Percentiles rank a stretch among this genome's conserved stretches.
Conservation (phyloP, 2,797 vertebrate genomes). For the Phrynocephalus vlangalii region DNA sequence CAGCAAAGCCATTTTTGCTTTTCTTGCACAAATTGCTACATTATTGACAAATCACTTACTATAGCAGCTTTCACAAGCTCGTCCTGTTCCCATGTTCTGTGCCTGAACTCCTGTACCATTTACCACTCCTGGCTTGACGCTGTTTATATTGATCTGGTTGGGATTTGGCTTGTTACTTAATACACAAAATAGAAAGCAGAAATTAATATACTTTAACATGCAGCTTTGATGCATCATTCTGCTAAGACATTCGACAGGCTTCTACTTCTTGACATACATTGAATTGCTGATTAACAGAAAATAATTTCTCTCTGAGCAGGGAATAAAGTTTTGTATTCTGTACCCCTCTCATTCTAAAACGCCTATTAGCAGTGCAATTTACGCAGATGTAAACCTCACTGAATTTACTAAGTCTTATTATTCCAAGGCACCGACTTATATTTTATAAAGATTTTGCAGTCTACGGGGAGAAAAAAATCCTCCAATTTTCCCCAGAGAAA, state of each 20-base stretch:
- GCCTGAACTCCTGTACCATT: constrained; percentile 87
- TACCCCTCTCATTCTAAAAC: neutral
- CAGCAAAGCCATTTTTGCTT: neutral
- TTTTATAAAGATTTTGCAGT: too few species aligned
- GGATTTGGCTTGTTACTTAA: constrained; percentile 97
- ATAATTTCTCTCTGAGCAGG: constrained; percentile 27
- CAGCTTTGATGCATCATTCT: neutral
- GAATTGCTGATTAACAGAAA: neutral
- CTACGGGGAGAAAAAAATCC: too few species aligned
- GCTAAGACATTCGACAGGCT: neutral
- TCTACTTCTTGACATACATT: neutral
- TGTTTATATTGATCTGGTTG: constrained; percentile 94
- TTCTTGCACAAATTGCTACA: neutral
- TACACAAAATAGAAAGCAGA: constrained; percentile 62
- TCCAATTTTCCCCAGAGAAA: too few species aligned
- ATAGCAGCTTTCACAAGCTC: constrained; percentile 98
- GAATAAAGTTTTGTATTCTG: constrained; percentile 3
- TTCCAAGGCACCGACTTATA: neutral
- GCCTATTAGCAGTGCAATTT: neutral
- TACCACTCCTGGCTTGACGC: constrained; percentile 89
- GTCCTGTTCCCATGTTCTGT: constrained; percentile 85
- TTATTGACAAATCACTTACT: constrained; percentile 83
- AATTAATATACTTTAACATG: constrained; percentile 42
- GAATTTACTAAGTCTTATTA: neutral
- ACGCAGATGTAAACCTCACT: neutral